Conservation (phyloP, 1,140 invertebrate genomes). For the Euborellia annulipes region DNA sequence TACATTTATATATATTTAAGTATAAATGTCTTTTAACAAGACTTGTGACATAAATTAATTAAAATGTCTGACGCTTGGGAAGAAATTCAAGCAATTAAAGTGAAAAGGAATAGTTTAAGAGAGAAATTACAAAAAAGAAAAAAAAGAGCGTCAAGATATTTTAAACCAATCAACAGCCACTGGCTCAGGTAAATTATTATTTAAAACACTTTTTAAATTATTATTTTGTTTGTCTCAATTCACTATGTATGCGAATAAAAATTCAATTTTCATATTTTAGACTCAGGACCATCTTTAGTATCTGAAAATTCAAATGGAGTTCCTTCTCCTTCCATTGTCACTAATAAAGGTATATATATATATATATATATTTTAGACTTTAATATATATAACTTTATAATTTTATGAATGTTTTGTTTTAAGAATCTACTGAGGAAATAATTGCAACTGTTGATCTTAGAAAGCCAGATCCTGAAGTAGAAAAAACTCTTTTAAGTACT, state of each 20-base stretch:
- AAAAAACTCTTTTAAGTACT: slow-evolving; percentile 52
- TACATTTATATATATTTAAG: no score
- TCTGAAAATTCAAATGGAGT: background rate
- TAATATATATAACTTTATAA: slow-evolving; percentile 1
- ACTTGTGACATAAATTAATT: no score
- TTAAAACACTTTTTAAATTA: no score
- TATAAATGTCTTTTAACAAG: no score
- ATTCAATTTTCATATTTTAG: no score
- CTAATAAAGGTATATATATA: slow-evolving; percentile 5
- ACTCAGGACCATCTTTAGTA: no score
- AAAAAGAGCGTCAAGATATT: slow-evolving; percentile 65
- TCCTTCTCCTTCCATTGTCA: background rate
- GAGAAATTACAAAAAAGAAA: slow-evolving; percentile 82
- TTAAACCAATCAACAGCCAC: slow-evolving; percentile 18
- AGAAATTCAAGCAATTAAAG: slow-evolving; percentile 72
- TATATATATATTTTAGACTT: background rate
- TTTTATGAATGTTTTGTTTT: slow-evolving; percentile 15
- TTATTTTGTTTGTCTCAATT: background rate
- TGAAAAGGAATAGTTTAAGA: slow-evolving; percentile 70
- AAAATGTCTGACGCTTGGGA: slow-evolving; percentile 62
- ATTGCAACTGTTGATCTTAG: slow-evolving; percentile 32
- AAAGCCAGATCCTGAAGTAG: slow-evolving; percentile 37
- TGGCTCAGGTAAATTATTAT: slow-evolving; percentile 7
- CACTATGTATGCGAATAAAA: no score
- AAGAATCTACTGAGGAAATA: slow-evolving; percentile 17